phyloP scores from a whole-genome alignment of 2,888 invertebrate species.

The Drosophila anceps region DNA sequence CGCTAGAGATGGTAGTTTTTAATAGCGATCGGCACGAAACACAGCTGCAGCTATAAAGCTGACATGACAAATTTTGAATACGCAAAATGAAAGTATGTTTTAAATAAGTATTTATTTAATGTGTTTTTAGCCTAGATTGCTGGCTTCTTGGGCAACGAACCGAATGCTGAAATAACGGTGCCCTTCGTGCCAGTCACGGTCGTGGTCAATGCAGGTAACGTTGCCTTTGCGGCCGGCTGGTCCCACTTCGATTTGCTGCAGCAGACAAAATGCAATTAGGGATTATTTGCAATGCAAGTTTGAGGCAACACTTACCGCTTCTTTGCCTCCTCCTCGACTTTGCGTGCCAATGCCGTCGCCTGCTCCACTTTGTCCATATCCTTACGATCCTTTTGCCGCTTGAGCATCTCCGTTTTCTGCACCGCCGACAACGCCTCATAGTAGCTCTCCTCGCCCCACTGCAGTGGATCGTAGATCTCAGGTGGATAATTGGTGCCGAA shows the following conservation, averaged over 20 bases:
- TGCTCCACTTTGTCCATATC: slow-evolving; percentile 93
- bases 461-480: slow-evolving; percentile 95
- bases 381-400: slow-evolving; percentile 95
- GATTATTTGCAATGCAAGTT: background rate
- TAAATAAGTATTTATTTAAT: background rate
- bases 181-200: slow-evolving; percentile 95
- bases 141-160: slow-evolving; percentile 93
- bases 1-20: slow-evolving; percentile 19
- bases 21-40: slow-evolving; percentile 8
- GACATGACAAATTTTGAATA: no score
- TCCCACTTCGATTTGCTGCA: slow-evolving; percentile 95
- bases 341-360: slow-evolving; percentile 89
- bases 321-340: slow-evolving; percentile 90
- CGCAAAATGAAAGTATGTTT: background rate
- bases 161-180: slow-evolving; percentile 96
- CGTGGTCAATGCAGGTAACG: slow-evolving; percentile 90
- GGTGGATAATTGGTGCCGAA: slow-evolving; percentile 98
- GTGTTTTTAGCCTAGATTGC: slow-evolving; percentile 55
- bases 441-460: slow-evolving; percentile 96
- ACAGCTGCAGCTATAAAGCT: background rate
- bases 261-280: slow-evolving; percentile 6
- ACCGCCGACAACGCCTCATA: slow-evolving; percentile 96
- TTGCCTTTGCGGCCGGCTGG: slow-evolving; percentile 88
- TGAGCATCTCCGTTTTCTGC: slow-evolving; percentile 96
- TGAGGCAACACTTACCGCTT: slow-evolving; percentile 87